These are phyloP conservation scores for Liasis olivaceus DNA, from an alignment of 2,797 vertebrate genomes.

Conservation along the genomic window DNA sequence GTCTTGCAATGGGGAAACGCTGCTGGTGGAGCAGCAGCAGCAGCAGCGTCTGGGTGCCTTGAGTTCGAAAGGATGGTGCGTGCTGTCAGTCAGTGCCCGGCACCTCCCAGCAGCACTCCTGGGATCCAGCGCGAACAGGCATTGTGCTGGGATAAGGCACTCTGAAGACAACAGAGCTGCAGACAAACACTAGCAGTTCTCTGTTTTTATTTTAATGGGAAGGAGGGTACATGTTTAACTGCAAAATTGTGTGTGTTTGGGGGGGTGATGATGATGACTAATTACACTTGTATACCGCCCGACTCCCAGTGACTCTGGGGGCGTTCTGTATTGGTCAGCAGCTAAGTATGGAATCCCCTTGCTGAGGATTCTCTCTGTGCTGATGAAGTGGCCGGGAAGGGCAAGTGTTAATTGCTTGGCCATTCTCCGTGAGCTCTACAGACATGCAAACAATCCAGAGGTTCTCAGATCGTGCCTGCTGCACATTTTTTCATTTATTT, in stretches of 20 bases:
- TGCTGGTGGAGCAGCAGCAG: no score
- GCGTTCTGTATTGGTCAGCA: not conserved
- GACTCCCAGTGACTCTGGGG: not conserved
- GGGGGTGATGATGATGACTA: not conserved
- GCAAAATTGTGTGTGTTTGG: not conserved
- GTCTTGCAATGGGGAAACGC: no score
- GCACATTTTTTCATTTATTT: no score
- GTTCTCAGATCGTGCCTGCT: no score
- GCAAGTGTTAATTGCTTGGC: not conserved
- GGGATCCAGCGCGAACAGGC: not conserved
- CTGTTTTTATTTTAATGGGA: not conserved
- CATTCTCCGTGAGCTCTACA: not conserved
- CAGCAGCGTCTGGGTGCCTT: not conserved
- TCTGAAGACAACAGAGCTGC: not conserved
- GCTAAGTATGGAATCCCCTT: not conserved
- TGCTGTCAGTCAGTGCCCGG: not conserved
- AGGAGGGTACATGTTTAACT: not conserved
- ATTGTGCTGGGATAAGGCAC: not conserved
- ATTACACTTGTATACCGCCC: not conserved
- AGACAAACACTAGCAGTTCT: not conserved
- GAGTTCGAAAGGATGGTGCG: not conserved
- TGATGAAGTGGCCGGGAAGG: not conserved
- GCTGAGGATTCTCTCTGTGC: not conserved
- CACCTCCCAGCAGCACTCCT: not conserved
- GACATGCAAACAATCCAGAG: not conserved